phyloP scores from a whole-genome alignment of 2,888 invertebrate genomes.

The Rhimphoctona megacephalus region DNA sequence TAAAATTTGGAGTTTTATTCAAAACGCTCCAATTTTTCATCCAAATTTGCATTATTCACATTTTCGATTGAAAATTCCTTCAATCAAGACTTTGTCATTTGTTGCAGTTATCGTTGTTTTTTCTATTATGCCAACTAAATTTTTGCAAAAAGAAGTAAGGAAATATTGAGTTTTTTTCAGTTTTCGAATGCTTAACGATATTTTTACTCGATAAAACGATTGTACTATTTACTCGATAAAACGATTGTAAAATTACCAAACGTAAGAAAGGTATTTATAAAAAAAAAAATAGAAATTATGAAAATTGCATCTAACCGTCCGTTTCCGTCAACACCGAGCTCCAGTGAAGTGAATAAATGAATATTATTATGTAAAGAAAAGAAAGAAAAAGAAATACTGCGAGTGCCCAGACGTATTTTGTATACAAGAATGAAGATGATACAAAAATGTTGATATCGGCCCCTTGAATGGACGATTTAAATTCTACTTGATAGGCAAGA shows the following conservation, averaged over 20 bases:
- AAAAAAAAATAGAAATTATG: slow-evolving; percentile 28
- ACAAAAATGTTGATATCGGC: slow-evolving; percentile 51
- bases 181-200: neutral
- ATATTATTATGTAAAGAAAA: slow-evolving; percentile 9
- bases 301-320: slow-evolving; percentile 59
- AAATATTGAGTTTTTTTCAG: neutral
- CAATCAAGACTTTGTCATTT: neutral
- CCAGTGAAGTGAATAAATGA: slow-evolving; percentile 62
- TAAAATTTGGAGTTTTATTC: no score
- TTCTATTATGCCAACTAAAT: neutral
- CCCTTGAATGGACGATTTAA: slow-evolving; percentile 49
- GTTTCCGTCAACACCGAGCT: slow-evolving; percentile 53
- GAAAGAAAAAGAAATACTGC: slow-evolving; percentile 60
- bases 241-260: neutral
- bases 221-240: neutral
- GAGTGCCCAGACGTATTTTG: slow-evolving; percentile 79
- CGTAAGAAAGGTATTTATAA: slow-evolving; percentile 9
- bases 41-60: neutral
- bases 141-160: neutral
- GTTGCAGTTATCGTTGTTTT: neutral
- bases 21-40: no score
- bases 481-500: slow-evolving; percentile 49
- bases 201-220: neutral
- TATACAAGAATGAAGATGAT: slow-evolving; percentile 72
- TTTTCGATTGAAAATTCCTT: neutral